Evolutionary conservation across 2,797 vertebrate species (phyloP), one percentile per base, ranked within the genome.

Genomic region (Aldrovandia affinis): DNA sequence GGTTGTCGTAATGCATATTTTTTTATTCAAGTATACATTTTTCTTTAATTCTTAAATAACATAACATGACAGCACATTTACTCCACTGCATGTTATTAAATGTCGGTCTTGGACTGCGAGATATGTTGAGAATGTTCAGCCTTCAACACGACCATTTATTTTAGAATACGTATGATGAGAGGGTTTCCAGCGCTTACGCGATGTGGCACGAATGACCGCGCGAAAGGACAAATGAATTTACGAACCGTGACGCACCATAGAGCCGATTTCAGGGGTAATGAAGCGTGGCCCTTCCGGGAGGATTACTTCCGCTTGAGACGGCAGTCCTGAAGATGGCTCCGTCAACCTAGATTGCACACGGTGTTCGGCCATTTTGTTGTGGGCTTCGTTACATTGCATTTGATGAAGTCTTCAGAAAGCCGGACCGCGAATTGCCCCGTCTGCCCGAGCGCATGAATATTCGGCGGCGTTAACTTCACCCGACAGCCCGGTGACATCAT

Each of bases 391-490:
- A 81, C 70, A 80, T 79, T 33, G n/a, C 65, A 30, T 73, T 55
- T 68, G 52, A 73, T 81, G 81, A 80, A 55, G 73, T 84, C 63
- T 84, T 84, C 68, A 73, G 70, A 81, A 70, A 79, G 20, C 78
- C 52, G 18, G 78, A 54, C 80, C 68, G 25, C 25, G 30, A 36
- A 59, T 73, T n/a, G n/a, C 52, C 63, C 61, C 61, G 47, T 84
- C 63, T 70, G 83, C 83, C 78, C 36, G 61, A 52, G 10, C 73
- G 83, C 61, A 81, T 81, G 63, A 73, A 81, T 81, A 81, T 84
- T 84, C 63, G 81, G 20, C 30, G 36, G 63, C 63, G 81, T 73
- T 80, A 81, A 80, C 78, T 57, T 47, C 50, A 75, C 70, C 36
- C 33, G 61, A 83, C 61, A n/a, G 44, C 57, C 25, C 75, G 20